phyloP scores from a whole-genome alignment of 2,888 invertebrate genomes.

The Drosophila emarginata region DNA sequence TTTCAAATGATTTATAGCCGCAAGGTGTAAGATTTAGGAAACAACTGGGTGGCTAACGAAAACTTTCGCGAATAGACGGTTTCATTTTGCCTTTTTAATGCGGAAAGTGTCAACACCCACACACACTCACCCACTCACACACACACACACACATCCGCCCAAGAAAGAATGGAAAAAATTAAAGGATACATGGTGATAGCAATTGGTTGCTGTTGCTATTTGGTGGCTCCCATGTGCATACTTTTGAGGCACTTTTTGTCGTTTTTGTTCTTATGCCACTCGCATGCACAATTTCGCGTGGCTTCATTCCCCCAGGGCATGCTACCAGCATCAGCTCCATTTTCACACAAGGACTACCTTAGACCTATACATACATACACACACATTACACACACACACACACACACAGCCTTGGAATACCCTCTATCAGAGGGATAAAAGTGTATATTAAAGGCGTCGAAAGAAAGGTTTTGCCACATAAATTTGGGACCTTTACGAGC shows the following conservation, averaged over 20 bases:
- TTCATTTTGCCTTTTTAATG: conserved; percentile 47
- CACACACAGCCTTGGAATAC: conserved; percentile 8
- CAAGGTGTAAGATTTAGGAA: conserved; percentile 56
- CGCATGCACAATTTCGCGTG: conserved; percentile 82
- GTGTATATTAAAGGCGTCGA: background rate
- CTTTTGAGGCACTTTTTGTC: conserved; percentile 75
- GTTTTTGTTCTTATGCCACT: conserved; percentile 82
- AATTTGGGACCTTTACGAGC: no score
- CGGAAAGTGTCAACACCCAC: conserved; percentile 2
- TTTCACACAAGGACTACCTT: conserved; percentile 6
- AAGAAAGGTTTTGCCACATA: no score
- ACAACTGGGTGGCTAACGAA: conserved; percentile 15
- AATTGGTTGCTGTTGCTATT: conserved; percentile 30
- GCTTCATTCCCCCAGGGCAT: conserved; percentile 65
- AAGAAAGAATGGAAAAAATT: conserved; percentile 23
- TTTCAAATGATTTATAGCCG: conserved; percentile 71
- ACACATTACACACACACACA: conserved; percentile 44
- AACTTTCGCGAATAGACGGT: conserved; percentile 63
- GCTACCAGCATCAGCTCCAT: background rate
- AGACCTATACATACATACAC: conserved; percentile 37
- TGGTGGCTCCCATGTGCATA: conserved; percentile 72
- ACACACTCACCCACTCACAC: background rate
- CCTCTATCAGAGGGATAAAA: background rate
- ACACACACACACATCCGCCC: conserved; percentile 10
- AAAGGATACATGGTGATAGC: conserved; percentile 6